Evolutionary conservation across 2,113 vertebrate species (phyloP), one percentile per base, ranked within the genome.

Genomic region (Grammomys dolichurus): DNA sequence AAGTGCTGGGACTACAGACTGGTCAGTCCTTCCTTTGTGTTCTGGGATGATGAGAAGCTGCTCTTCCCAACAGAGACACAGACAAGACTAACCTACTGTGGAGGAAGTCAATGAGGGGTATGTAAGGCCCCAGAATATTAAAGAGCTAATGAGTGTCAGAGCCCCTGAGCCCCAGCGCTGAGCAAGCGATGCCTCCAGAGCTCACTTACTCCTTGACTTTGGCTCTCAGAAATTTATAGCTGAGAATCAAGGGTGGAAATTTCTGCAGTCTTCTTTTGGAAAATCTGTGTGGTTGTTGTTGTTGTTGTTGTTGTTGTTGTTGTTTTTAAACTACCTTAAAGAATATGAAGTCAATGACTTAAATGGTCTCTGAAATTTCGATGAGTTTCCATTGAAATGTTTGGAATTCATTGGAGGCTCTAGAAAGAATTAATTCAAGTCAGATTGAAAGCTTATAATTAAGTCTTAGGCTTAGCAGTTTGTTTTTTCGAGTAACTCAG

Each of bases 351-450:
- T 26, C 31, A 54, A 0, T 72, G 84, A 77, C 58, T 78, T 93
- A 43, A 88, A 26, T 91, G 28, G 73, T 81, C 69, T 16, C 72
- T 81, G 48, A 80, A 81, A 95, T 56, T 72, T 81, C 54, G 36
- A 0, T 51, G 70, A 88, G 43, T 96, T 96, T 97, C 76, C 43
- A 51, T 22, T 90, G 84, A 97, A 92, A 73, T 92, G 75, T 48
- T 96, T 95, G 92, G 92, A 97, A 95, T 85, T 86, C n/a, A 7
- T 16, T 19, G 9, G 60, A 97, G 54, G 5, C 12, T 36, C 12
- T 36, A 16, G 6, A 89, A 87, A 92, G 70, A 88, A 95, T 91
- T 69, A 43, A 89, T 88, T 93, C 73, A 87, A 58, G 67, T 73
- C 36, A 67, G 48, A 16, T 78, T 60, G 65, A 77, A 40, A 65